Conservation (phyloP, 37 sponge, comb jelly and placozoan species). For the Mnemiopsis leidyi region DNA sequence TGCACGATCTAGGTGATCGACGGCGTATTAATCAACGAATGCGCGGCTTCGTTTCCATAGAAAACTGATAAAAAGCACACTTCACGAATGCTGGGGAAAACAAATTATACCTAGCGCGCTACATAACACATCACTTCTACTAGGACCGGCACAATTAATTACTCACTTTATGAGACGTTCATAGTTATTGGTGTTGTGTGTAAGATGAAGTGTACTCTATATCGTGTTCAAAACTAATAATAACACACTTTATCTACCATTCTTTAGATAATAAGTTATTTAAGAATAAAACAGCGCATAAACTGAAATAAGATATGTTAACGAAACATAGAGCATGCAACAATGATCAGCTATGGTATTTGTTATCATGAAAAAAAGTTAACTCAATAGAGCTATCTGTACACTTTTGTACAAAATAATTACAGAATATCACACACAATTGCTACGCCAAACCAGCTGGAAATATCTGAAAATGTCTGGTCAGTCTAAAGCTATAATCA, state of each 20-base stretch:
- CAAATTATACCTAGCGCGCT: not conserved
- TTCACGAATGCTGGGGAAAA: slow-evolving; percentile 39
- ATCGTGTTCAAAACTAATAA: not conserved
- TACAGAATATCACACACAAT: not conserved
- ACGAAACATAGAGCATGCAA: not conserved
- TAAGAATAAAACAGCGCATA: not conserved
- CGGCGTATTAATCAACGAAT: too few relatives aligned
- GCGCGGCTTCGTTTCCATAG: slow-evolving; percentile 47
- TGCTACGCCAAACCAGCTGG: not conserved
- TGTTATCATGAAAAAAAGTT: not conserved
- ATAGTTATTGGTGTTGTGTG: not conserved
- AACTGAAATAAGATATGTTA: not conserved
- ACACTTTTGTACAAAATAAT: not conserved
- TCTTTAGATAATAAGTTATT: not conserved
- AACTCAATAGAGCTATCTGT: not conserved
- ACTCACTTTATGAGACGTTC: too few relatives aligned
- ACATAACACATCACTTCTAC: not conserved
- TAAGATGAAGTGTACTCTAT: not conserved
- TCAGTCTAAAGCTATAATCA: not conserved
- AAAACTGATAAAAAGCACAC: slow-evolving; percentile 8
- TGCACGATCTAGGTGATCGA: too few relatives aligned
- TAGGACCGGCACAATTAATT: slow-evolving; percentile 33
- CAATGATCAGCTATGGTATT: not conserved
- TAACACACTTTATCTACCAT: not conserved
- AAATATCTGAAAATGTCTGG: not conserved